Evolutionary conservation across 2,888 invertebrate genomes (phyloP), one percentile per base, ranked within the genome.

Genomic region (Podabrus alpinus): DNA sequence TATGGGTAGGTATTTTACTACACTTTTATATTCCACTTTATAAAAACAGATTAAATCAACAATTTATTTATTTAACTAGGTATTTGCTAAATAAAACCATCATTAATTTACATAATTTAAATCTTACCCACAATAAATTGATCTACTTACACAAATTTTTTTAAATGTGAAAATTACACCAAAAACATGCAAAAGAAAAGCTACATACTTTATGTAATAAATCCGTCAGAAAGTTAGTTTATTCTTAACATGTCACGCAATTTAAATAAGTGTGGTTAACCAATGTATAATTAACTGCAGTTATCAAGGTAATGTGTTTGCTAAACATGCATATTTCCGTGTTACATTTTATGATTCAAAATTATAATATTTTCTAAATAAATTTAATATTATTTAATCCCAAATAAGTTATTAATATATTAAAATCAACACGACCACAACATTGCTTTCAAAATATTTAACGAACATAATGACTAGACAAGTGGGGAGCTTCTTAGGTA

Each of bases 1-100:
- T 80, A 81, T 80, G 45, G 45, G 45, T 45, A 79, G 79, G 71
- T 75, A 77, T 71, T 77, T 79, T 73, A 72, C 69, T 77, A 66
- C 74, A 69, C 60, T 77, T 76, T 77, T 74, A 72, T 72, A 62
- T 62, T 69, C 66, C 64, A 24, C 59, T 74, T 77, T 77, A 77
- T 77, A 45, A 45, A 45, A 45, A 45, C 45, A 45, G 45, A 45
- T 45, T n/a, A 45, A 45, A 45, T 45, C 45, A 45, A 45, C 45
- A 45, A 45, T 45, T n/a, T 45, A 45, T 45, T 45, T 45, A 45
- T 45, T 45, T 45, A 45, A 45, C n/a, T 45, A 45, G 45, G 45
- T 45, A 45, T 45, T 45, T 45, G 45, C 45, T 45, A 45, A 45
- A 45, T 45, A 45, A 45, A 45, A 45, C 45, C 45, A 45, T 45